These are phyloP conservation scores for Misgurnus anguillicaudatus DNA, from an alignment of 2,113 vertebrate species.

Conservation along the genomic window DNA sequence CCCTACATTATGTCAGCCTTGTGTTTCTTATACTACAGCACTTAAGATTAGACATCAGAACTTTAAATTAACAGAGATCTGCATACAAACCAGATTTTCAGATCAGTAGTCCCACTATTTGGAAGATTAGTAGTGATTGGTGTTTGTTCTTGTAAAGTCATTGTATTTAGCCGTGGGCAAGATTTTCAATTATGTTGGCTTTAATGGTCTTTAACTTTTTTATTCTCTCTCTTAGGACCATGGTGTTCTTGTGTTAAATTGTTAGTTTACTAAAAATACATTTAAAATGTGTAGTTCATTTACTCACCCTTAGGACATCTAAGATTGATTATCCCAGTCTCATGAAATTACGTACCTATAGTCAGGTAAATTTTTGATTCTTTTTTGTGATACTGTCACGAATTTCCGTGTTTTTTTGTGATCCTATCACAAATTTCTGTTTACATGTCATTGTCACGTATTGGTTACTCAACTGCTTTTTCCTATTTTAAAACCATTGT, in stretches of 20 bases:
- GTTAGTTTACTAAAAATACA: too few species aligned
- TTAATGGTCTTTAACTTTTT: conserved; percentile 27
- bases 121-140: conserved; percentile 24
- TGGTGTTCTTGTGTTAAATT: conserved; percentile 22
- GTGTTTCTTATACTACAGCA: background rate
- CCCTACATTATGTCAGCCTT: background rate
- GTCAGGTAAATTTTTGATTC: too few species aligned
- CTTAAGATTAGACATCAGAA: conserved; percentile 6
- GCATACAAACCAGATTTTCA: background rate
- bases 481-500: too few species aligned
- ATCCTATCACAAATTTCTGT: too few species aligned
- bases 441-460: too few species aligned
- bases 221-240: conserved; percentile 15
- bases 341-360: too few species aligned
- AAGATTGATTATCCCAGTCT: too few species aligned
- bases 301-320: too few species aligned
- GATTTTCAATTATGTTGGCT: conserved; percentile 28
- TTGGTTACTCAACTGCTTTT: too few species aligned
- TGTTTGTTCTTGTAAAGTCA: conserved; percentile 6
- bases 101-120: background rate
- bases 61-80: background rate
- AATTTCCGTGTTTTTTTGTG: too few species aligned
- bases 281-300: too few species aligned
- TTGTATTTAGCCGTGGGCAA: conserved; percentile 24
- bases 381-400: too few species aligned